Base-by-base conservation (phyloP, 1,140 invertebrate species). In the Tetragnatha versicolor region DNA sequence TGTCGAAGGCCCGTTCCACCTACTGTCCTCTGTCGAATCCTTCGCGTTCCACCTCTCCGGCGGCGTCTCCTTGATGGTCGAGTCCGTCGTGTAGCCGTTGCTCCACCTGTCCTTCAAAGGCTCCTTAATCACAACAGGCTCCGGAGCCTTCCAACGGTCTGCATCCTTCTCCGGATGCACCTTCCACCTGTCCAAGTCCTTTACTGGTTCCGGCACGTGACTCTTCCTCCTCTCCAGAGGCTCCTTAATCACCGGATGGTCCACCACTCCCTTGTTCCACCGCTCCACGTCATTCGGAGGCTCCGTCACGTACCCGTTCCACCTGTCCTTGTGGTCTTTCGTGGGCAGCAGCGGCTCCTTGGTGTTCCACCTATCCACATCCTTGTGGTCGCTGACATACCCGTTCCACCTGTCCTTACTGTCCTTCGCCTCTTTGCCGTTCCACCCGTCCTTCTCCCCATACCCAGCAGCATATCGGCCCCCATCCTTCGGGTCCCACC, bases 341-440 rank as follows among this genome's bases (percentile, higher is more conserved):
- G 10, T 31, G 0, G 53, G 2, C 47, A 39, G 9, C 17, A 25
- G 22, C 7, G 33, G 17, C 22, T 49, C 17, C 9, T 39, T 20
- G 17, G 2, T 27, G 37, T 51, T 76, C 72, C 72, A 76, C 31
- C 45, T 63, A 39, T 76, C 72, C 0, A 20, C n/a, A 10, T 53
- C 72, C 20, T 73, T 73, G 2, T 37, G 2, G 12, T 53, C n/a
- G 1, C n/a, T 2, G 20, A 60, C 42, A 53, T 76, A 60, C 6
- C 31, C 42, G 29, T 65, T 76, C 72, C 72, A 76, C 42, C 37
- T n/a, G 12, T 39, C 49, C 39, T 66, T 66, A 7, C 2, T 14
- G 12, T 37, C 4, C 29, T 72, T 33, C 9, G 33, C 3, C 27
- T 53, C 35, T 33, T 73, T 53, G 10, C 35, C 35, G 22, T 60